Conservation (phyloP, 2,797 vertebrate genomes). For the Intellagama lesueurii region DNA sequence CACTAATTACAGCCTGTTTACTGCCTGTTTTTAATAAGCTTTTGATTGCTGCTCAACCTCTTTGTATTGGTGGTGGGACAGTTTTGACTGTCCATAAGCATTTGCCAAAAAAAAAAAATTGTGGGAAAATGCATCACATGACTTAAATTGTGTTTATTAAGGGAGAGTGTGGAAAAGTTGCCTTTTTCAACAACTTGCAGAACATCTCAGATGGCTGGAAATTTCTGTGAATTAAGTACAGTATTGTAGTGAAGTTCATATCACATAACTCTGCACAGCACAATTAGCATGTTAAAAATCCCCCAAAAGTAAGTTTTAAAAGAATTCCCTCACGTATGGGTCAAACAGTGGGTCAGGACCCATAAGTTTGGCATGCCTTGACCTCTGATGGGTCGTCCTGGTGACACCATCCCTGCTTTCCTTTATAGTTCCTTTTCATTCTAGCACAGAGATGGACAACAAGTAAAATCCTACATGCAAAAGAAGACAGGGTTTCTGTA, state of each 20-base stretch:
- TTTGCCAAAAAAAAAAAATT: not conserved
- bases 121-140: not conserved
- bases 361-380: not conserved
- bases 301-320: not conserved
- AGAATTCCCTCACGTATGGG: not conserved
- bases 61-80: not conserved
- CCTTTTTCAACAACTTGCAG: not conserved
- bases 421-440: not conserved
- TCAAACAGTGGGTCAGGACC: not conserved
- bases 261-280: not conserved
- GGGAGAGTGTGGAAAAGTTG: not conserved
- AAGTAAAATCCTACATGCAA: not conserved
- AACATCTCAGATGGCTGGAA: not conserved
- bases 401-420: not conserved
- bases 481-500: not conserved
- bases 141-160: not conserved
- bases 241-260: too few relatives aligned
- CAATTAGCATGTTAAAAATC: not conserved
- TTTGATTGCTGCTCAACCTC: not conserved
- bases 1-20: not conserved
- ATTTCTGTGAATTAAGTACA: not conserved
- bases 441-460: not conserved
- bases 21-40: not conserved
- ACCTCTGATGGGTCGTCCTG: not conserved
- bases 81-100: not conserved